Evolutionary conservation across 1,140 invertebrate genomes (phyloP), one percentile per base, ranked within the genome.

Genomic region (Drosophila subpulchrella): DNA sequence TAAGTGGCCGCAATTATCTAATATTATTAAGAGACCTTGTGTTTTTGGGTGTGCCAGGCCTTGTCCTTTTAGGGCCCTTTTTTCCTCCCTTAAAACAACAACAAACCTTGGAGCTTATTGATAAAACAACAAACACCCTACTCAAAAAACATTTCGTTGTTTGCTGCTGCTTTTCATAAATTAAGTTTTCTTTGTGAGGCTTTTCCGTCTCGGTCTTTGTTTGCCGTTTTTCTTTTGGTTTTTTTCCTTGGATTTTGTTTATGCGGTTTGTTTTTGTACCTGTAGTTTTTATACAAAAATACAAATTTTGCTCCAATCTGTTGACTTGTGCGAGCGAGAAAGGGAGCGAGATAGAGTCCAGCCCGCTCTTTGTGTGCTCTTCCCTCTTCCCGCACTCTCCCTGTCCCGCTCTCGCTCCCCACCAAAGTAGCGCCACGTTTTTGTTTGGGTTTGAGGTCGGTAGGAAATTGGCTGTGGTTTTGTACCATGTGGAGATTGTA

Each of bases 1-100:
- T 91, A 83, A 91, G 90, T 91, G 51, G 7, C n/a, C 12, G 1
- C 1, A 27, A 68, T 80, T 80, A 68, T 55, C 67, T 80, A 84
- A 84, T 70, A 55, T 24, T 41, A 47, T 39, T 47, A 20, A 36
- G 17, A 39, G 8, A n/a, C 7, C 30, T 17, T 46, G 44, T 12
- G 53, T 57, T 51, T 34, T 34, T 39, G 51, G 73, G 58, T 61
- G 58, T 62, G 75, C 48, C 68, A 17, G 60, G 30, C 54, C 20
- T 70, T 50, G 57, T 48, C 66, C 55, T 46, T 59, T 46, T 51
- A 47, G 13, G 20, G 34, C 58, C 59, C 47, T 58, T 58, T 39
- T 36, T 17, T 38, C 36, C 38, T 62, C 20, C 34, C 50, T 20
- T 30, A 38, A 55, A 56, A 50, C 15, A 11, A 50, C 15, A 11